phyloP scores from a whole-genome alignment of 2,888 invertebrate genomes.

The Lasius platythorax region DNA sequence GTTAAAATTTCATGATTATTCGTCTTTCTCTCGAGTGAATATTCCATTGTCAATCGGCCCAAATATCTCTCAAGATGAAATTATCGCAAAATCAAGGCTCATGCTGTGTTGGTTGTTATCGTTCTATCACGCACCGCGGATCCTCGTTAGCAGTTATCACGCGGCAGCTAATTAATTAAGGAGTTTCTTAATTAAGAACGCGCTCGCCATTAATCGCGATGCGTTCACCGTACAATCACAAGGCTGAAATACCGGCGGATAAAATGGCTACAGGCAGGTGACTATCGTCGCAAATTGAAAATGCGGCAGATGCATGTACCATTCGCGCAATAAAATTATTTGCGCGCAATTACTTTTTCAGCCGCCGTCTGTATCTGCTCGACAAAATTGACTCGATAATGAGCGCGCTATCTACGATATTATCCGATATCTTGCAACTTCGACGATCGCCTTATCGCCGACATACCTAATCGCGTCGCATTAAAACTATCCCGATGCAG shows the following conservation, averaged over 20 bases:
- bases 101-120: conserved; percentile 31
- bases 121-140: conserved; percentile 27
- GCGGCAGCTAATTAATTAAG: conserved; percentile 56
- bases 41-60: not conserved
- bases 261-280: conserved; percentile 40
- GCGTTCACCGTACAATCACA: conserved; percentile 42
- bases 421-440: not conserved
- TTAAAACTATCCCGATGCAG: not conserved
- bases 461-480: conserved; percentile 7
- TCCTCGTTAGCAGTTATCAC: conserved; percentile 54
- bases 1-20: not conserved
- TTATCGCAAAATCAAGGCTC: conserved; percentile 47
- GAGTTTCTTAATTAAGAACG: conserved; percentile 56
- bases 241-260: conserved; percentile 2
- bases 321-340: conserved; percentile 30
- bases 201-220: conserved; percentile 48
- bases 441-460: not conserved
- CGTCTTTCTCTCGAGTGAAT: not conserved
- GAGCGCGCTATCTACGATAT: conserved; percentile 3
- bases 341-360: not conserved
- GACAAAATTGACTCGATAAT: conserved; percentile 22
- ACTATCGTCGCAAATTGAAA: conserved; percentile 40
- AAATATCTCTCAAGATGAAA: conserved; percentile 19
- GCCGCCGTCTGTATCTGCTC: not conserved
- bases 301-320: conserved; percentile 31